A percentile compares a stretch with the other conserved stretches of the same genome.
phyloP scores from a whole-genome alignment of 1,140 invertebrate species.

The Cryptotermes secundus region DNA sequence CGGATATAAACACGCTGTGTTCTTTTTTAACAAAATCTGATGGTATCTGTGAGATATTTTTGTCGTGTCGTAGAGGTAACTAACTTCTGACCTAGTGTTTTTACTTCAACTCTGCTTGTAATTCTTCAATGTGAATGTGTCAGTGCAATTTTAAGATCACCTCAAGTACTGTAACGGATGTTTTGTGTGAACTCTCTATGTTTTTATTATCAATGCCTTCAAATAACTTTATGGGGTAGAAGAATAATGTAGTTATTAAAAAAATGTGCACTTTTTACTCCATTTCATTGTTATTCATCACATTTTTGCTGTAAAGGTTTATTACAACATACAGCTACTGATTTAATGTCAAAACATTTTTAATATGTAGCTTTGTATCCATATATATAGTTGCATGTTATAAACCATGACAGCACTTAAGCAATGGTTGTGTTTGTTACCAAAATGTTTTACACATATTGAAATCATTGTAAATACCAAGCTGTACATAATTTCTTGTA shows the following conservation, averaged over 20 bases:
- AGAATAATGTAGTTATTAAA: not conserved
- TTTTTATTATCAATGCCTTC: constrained; percentile 13
- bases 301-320: not conserved
- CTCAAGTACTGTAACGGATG: not conserved
- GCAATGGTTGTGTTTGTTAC: constrained; percentile 36
- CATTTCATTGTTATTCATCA: not conserved
- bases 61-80: not conserved
- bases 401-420: constrained; percentile 28
- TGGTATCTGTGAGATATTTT: too few relatives aligned
- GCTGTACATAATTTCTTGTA: constrained; percentile 37
- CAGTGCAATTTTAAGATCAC: not conserved
- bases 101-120: not conserved
- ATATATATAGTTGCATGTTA: constrained; percentile 27
- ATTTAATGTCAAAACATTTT: constrained; percentile 9
- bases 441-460: constrained; percentile 34
- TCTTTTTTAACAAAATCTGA: too few relatives aligned
- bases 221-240: not conserved
- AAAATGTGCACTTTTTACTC: not conserved
- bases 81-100: not conserved
- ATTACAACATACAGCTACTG: not conserved
- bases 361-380: constrained; percentile 31
- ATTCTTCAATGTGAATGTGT: not conserved
- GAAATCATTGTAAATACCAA: constrained; percentile 35
- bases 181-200: not conserved
- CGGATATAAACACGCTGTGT: too few relatives aligned